phyloP scores from a whole-genome alignment of 1,140 invertebrate species.

The Bombus terrestris region DNA sequence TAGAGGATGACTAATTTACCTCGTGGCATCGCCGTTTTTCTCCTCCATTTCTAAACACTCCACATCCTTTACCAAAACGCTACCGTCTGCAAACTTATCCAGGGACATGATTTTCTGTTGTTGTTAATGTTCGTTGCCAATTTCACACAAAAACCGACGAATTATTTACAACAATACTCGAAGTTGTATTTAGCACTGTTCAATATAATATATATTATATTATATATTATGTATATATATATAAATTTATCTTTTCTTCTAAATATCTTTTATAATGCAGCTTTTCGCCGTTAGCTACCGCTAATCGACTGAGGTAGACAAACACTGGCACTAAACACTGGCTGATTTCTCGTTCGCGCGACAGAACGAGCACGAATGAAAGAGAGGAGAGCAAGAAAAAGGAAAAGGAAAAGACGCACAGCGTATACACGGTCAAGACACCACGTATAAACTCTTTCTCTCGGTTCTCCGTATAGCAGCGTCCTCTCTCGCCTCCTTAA shows the following conservation, averaged over 20 bases:
- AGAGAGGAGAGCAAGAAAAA: slow-evolving; percentile 59
- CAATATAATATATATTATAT: slow-evolving; percentile 54
- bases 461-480: slow-evolving; percentile 59
- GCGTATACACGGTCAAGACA: slow-evolving; percentile 21
- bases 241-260: slow-evolving; percentile 33
- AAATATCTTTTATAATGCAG: slow-evolving; percentile 52
- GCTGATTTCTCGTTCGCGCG: slow-evolving; percentile 50
- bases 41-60: slow-evolving; percentile 80
- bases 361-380: slow-evolving; percentile 40
- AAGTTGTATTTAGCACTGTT: slow-evolving; percentile 35
- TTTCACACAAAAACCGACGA: slow-evolving; percentile 43
- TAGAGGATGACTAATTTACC: slow-evolving; percentile 70
- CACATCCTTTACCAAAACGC: slow-evolving; percentile 78
- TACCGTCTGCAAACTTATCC: slow-evolving; percentile 77
- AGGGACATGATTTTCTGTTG: slow-evolving; percentile 72
- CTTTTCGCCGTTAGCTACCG: slow-evolving; percentile 60
- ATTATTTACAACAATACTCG: slow-evolving; percentile 38
- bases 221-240: slow-evolving; percentile 62
- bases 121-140: slow-evolving; percentile 25
- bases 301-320: slow-evolving; percentile 75
- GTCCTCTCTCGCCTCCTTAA: slow-evolving; percentile 56
- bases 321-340: slow-evolving; percentile 75
- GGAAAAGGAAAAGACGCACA: slow-evolving; percentile 49
- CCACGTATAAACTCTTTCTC: slow-evolving; percentile 53
- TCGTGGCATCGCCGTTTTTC: slow-evolving; percentile 77